Base-by-base conservation (phyloP, 2,888 invertebrate species). In the Diogma glabrata region DNA sequence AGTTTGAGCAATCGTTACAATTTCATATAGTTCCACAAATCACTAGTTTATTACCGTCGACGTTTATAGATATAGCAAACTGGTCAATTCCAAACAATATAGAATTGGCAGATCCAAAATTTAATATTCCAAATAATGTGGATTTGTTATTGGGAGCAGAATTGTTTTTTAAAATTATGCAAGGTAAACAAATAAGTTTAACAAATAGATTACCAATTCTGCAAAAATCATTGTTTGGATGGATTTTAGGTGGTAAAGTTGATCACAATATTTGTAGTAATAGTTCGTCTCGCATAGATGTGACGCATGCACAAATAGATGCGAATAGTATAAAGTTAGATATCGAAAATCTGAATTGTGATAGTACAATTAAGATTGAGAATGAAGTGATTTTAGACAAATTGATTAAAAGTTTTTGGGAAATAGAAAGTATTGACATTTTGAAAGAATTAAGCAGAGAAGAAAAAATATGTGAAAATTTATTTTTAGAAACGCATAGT, bases 381-480 rank as follows among this genome's bases (percentile, higher is more conserved):
- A n/a, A n/a, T n/a, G n/a, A n/a, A n/a, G n/a, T n/a, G n/a, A n/a
- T n/a, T n/a, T n/a, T n/a, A n/a, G n/a, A 17, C 12, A 9, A 17
- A 19, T 16, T 38, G 10, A 7, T 38, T 6, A 38, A 16, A 24
- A 53, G 51, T 30, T 53, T 57, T 53, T 57, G 58, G 57, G 46
- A 52, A 23, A n/a, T 57, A 4, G 58, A 58, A 24, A 52, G 59
- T 38, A 43, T 49, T 19, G 47, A 50, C 49, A 43, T 30, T 8
- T 38, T 5, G 2, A 20, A 12, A 19, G 12, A 43, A 10, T 38
- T 52, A 16, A 51, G 55, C 10, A 22, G 19, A 4, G 51, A 53
- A 12, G 56, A 57, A 49, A 38, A 51, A 26, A 28, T 26, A 40
- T 57, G 58, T 40, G 57, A 60, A 54, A 26, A 49, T 2, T 52